Evolutionary conservation across 1,140 invertebrate genomes (phyloP), one percentile per base, ranked within the genome.

Genomic region (Metaphire vulgaris): DNA sequence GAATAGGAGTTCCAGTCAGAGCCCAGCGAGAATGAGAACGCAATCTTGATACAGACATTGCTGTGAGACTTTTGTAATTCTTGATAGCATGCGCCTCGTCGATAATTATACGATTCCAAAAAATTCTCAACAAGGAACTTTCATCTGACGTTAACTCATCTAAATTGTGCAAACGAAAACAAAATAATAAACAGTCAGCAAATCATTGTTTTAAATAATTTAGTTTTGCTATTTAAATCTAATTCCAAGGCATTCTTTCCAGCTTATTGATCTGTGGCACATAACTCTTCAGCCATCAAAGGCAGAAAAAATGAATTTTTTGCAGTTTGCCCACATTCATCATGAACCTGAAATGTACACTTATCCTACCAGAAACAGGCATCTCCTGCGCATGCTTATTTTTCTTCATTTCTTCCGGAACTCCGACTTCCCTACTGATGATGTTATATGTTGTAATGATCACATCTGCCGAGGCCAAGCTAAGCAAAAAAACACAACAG

Each of bases 1-100:
- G 96, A 72, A 99, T 91, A 0, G 96, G 96, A 0, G 96, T 99
- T 15, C 96, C 96, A 6, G 95, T 96, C 0, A 98, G 87, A 0
- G 90, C 91, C 95, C 95, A 98, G 66, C 93, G 88, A 33, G 16
- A 56, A 1, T 30, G 16, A 0, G 78, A 64, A 14, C 74, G 79
- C 76, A 14, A 96, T 16, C 84, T 83, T 83, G 90, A 92, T 0
- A 92, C 91, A 0, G 92, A 91, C 80, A 89, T 80, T 0, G 92
- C 91, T 0, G 90, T 91, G 73, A 90, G 86, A 26, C 91, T 90
- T 85, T 93, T 95, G 81, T 92, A 89, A 87, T 98, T 98, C 77
- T 95, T 90, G 2, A 98, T 91, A 2, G 90, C 88, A 85, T 98
- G 96, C 0, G 92, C 96, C 87, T 99, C 96, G 86, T 99, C 96